These are phyloP conservation scores for Acrobasis consociella DNA, from an alignment of 2,888 invertebrate species.

Conservation along the genomic window DNA sequence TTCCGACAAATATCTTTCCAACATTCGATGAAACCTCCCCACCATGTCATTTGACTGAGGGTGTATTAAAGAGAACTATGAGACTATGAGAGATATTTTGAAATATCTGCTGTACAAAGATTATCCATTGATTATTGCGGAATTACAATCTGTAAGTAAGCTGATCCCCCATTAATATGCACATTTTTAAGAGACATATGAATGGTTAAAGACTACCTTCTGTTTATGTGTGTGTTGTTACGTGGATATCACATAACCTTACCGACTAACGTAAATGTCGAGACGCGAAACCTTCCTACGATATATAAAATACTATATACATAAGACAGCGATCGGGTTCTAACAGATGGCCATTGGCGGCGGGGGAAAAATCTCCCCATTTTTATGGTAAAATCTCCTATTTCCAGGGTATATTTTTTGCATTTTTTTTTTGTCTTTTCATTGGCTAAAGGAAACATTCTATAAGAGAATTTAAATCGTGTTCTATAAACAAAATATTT, in stretches of 20 bases:
- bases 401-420: conserved; percentile 5
- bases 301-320: conserved; percentile 67
- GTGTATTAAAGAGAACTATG: no score
- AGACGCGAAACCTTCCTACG: conserved; percentile 34
- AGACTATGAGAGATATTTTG: no score
- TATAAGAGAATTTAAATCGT: neutral
- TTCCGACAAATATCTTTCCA: no score
- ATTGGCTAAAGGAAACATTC: neutral
- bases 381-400: neutral
- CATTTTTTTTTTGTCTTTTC: neutral
- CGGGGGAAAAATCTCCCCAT: conserved; percentile 2
- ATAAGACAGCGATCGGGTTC: conserved; percentile 41
- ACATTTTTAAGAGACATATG: neutral
- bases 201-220: conserved; percentile 8
- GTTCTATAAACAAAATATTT: neutral
- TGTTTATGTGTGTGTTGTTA: conserved; percentile 42
- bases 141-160: no score
- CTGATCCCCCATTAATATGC: no score
- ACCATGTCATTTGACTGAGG: no score
- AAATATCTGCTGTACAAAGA: no score
- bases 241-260: conserved; percentile 56
- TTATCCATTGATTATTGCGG: no score
- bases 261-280: conserved; percentile 36
- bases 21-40: no score
- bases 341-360: conserved; percentile 25